phyloP scores from a whole-genome alignment of 2,113 vertebrate species.

The Podilymbus podiceps region DNA sequence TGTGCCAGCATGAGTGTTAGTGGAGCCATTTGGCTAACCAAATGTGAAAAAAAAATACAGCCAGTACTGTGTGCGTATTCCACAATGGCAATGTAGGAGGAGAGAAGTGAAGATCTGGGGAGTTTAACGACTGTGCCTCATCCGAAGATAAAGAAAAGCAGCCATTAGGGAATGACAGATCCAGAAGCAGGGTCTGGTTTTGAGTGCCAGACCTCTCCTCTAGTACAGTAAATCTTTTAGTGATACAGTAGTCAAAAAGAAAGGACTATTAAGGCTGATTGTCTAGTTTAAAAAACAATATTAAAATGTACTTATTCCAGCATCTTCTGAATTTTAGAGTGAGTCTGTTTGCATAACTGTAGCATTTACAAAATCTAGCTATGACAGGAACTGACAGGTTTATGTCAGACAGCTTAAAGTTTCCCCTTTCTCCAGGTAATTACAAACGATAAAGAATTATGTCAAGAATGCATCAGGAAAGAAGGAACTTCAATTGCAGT shows the following conservation, averaged over 20 bases:
- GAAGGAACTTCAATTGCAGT: slow-evolving; percentile 55
- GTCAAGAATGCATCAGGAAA: slow-evolving; percentile 31
- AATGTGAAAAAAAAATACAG: neutral
- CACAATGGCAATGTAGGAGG: neutral
- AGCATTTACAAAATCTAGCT: slow-evolving; percentile 48
- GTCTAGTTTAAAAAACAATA: neutral
- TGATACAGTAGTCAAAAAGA: neutral
- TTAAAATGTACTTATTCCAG: neutral
- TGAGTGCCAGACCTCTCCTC: neutral
- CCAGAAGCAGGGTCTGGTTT: neutral
- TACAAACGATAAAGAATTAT: slow-evolving; percentile 52
- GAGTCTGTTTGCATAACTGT: neutral
- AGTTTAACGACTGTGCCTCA: neutral
- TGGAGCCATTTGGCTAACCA: neutral
- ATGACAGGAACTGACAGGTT: slow-evolving; percentile 9
- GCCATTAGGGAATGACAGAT: neutral
- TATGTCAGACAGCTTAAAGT: slow-evolving; percentile 48
- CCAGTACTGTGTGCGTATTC: neutral
- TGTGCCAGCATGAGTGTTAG: neutral
- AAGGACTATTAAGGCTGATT: neutral
- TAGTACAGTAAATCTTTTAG: neutral
- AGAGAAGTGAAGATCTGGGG: neutral
- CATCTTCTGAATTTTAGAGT: neutral
- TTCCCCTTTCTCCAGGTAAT: slow-evolving; percentile 51
- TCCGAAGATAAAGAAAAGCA: slow-evolving; percentile 10